Base-by-base conservation (phyloP, 2,797 vertebrate species). In the Denticeps clupeoides region DNA sequence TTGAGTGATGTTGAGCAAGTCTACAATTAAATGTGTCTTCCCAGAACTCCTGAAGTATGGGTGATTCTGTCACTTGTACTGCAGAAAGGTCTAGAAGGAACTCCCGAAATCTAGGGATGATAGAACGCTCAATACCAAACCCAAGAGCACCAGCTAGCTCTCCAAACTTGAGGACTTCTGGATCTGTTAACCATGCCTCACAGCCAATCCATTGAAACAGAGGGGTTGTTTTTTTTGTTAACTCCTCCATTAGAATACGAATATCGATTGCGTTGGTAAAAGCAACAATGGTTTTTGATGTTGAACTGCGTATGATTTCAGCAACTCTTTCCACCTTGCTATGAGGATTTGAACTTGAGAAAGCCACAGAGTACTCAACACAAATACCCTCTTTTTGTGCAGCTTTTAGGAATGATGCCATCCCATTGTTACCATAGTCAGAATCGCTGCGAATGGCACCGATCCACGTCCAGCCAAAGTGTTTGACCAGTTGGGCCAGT, bases 381-480 rank as follows among this genome's bases (percentile, higher is more conserved):
- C 64, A 66, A 27, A 66, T 58, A 1, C 60, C 64, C 13, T 60
- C 57, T 27, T 41, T 25, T 19, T 66, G 38, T 10, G 64, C 60
- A 35, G 57, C 51, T 29, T 51, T 45, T 6, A 58, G 41, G 28
- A 66, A 66, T 6, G 60, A 33, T 3, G 57, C 57, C 11, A 66
- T 66, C 1, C 64, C 64, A 38, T 60, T 47, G 41, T 63, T 60
- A 2, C 79, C 80, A 6, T 82, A 82, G 41, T 81, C 80, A 0
- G 74, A 70, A 46, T 80, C 74, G 0, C 76, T 77, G 0, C 64
- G 55, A 2, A 81, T 51, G 2, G 74, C 63, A 5, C 80, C 79
- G 12, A 83, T 80, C 79, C 79, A 82, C 4, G 70, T 81, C 81
- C 81, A 83, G n/a, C 63, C 79, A 26, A 75, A 80, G 29, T 65